A percentile compares a stretch with the other conserved stretches of the same genome.
These are phyloP conservation scores for Brachionus angularis DNA, from an alignment of 1,140 invertebrate genomes.

Conservation along the genomic window DNA sequence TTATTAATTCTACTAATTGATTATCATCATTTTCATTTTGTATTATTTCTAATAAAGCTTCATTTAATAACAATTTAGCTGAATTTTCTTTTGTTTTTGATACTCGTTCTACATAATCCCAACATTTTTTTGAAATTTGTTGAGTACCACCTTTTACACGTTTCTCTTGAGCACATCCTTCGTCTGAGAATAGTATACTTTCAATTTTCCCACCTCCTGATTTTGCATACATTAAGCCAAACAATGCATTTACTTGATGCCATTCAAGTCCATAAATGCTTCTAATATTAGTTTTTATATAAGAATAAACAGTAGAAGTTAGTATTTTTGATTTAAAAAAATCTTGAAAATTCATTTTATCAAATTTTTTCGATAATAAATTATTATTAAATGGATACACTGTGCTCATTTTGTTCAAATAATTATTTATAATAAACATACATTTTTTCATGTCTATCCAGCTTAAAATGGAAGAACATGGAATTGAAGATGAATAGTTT, in stretches of 20 bases:
- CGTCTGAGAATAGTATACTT: constrained; percentile 49
- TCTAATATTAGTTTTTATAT: constrained; percentile 48
- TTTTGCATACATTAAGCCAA: constrained; percentile 54
- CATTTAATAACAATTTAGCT: constrained; percentile 50
- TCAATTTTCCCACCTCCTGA: constrained; percentile 54
- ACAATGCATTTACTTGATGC: constrained; percentile 56
- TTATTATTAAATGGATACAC: constrained; percentile 14
- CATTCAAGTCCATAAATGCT: constrained; percentile 52
- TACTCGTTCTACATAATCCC: constrained; percentile 48
- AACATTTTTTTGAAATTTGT: constrained; percentile 52
- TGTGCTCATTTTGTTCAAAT: constrained; percentile 19
- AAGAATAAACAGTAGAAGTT: constrained; percentile 51
- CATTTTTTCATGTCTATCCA: constrained; percentile 43
- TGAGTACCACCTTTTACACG: constrained; percentile 54
- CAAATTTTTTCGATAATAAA: neutral
- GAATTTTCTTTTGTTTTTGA: too few species aligned
- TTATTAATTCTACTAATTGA: constrained; percentile 44
- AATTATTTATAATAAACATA: neutral
- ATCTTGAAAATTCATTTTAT: neutral
- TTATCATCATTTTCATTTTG: constrained; percentile 49
- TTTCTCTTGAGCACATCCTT: constrained; percentile 11
- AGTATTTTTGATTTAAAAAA: constrained; percentile 47
- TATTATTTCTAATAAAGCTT: constrained; percentile 51
- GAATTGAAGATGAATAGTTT: constrained; percentile 52
- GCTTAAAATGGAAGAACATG: constrained; percentile 51